Base-by-base conservation (phyloP, 2,797 vertebrate species). In the Acrossocheilus wenchowensis region DNA sequence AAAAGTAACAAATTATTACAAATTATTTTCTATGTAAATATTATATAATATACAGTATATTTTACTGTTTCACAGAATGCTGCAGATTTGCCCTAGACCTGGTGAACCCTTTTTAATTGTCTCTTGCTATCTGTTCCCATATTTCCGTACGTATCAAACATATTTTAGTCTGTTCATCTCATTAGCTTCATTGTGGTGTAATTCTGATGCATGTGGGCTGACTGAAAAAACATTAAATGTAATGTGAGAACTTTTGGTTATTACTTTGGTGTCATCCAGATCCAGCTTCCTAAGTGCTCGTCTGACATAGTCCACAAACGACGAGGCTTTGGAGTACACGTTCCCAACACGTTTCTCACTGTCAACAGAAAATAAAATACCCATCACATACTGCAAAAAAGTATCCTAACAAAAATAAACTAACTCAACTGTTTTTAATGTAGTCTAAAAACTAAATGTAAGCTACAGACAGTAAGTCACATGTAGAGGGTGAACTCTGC, bases 241-340 rank as follows among this genome's bases (percentile, higher is more conserved):
- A 60, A 86, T n/a, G 48, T 5, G 62, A 85, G 62, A 48, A 71
- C 19, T 62, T 88, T 41, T 5, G 43, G 68, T 74, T 74, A 81
- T 83, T 68, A 99, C 98, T 97, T 97, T 95, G 15, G 93, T 95
- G 12, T 97, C 97, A 91, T 99, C 97, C 93, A 99, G 94, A 2
- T 96, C 97, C 94, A 99, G 95, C 88, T 96, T 97, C 89, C 92
- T 94, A 57, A 99, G 94, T 84, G 97, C 97, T 90, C 94, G 97
- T 45, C 95, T 97, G 54, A 97, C 96, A 84, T 99, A 99, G 90
- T 99, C 97, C 93, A 96, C 86, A 73, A 99, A 99, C 2, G 97
- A 97, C 43, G 95, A 95, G 1, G 97, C 94, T 88, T 98, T 99
- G 90, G 97, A 97, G 92, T 96, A 99, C 78, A 97, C 95, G 83